phyloP scores from a whole-genome alignment of 2,113 vertebrate genomes.

The Pagrus major region DNA sequence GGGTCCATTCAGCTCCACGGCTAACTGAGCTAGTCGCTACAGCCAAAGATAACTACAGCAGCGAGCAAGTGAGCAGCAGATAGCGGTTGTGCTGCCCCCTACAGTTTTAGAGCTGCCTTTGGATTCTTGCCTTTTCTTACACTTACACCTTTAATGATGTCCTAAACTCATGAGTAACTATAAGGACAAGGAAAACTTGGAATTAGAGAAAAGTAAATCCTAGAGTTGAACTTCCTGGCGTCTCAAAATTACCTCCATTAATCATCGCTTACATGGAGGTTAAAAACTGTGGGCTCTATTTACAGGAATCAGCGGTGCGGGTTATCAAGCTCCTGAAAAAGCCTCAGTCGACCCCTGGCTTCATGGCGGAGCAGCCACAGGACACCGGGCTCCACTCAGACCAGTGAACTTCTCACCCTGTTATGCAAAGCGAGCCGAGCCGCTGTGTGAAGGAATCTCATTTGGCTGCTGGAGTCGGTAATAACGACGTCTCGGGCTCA shows the following conservation, averaged over 20 bases:
- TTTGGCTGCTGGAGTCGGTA: conserved; percentile 37
- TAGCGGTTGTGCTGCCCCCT: no score
- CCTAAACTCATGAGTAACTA: conserved; percentile 19
- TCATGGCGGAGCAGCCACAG: conserved; percentile 23
- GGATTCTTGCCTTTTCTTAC: no score
- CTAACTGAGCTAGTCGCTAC: no score
- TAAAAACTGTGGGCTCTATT: conserved; percentile 47
- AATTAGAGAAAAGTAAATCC: conserved; percentile 42
- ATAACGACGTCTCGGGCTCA: conserved; percentile 25
- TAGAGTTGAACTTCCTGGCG: conserved; percentile 45
- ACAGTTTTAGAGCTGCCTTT: no score
- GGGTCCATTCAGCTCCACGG: no score
- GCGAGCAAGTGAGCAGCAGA: no score
- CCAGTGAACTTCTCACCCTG: conserved; percentile 61
- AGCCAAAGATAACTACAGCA: no score
- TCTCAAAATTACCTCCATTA: conserved; percentile 61
- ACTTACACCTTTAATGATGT: background rate
- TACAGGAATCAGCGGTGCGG: conserved; percentile 57
- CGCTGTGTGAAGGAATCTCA: conserved; percentile 39
- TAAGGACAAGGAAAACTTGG: conserved; percentile 8
- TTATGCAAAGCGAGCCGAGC: conserved; percentile 57
- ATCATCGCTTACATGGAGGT: conserved; percentile 32
- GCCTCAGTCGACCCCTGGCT: conserved; percentile 34
- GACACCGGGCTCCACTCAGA: conserved; percentile 44
- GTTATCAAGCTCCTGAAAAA: conserved; percentile 54